Evolutionary conservation across 1,140 invertebrate species (phyloP).

Genomic region (Cydia fagiglandana): DNA sequence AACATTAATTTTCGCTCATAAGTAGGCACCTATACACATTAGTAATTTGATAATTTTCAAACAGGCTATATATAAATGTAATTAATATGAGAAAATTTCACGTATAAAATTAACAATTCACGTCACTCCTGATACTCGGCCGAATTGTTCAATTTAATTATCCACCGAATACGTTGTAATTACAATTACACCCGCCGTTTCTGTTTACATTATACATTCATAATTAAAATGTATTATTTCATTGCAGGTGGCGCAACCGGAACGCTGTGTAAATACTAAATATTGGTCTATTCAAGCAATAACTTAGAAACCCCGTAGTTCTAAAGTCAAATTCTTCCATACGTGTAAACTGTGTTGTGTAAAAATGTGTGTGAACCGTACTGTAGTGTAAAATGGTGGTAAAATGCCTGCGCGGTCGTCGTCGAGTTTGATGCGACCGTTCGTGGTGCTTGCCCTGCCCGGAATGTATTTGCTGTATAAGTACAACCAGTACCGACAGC

Average conservation of each 20-base stretch:
- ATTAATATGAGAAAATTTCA: no score
- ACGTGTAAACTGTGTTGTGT: slow-evolving; percentile 41
- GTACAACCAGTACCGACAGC: slow-evolving; percentile 91
- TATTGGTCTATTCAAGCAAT: slow-evolving; percentile 72
- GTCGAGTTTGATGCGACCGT: slow-evolving; percentile 87
- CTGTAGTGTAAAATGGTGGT: slow-evolving; percentile 43
- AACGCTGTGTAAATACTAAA: slow-evolving; percentile 44
- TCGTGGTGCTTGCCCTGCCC: slow-evolving; percentile 89
- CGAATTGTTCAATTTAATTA: no score
- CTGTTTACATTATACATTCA: neutral
- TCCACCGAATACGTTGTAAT: neutral
- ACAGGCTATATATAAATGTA: no score
- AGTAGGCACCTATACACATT: no score
- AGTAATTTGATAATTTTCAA: no score
- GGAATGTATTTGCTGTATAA: slow-evolving; percentile 95
- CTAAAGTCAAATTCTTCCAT: slow-evolving; percentile 63
- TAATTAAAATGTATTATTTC: neutral
- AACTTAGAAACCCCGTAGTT: slow-evolving; percentile 66
- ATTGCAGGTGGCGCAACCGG: slow-evolving; percentile 51
- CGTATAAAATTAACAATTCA: no score
- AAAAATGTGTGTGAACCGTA: slow-evolving; percentile 46
- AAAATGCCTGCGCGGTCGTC: slow-evolving; percentile 82
- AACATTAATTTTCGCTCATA: no score
- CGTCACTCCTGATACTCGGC: no score
- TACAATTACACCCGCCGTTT: neutral